These are phyloP conservation scores for Drosophila bunnanda DNA, from an alignment of 2,888 invertebrate species.

Conservation along the genomic window DNA sequence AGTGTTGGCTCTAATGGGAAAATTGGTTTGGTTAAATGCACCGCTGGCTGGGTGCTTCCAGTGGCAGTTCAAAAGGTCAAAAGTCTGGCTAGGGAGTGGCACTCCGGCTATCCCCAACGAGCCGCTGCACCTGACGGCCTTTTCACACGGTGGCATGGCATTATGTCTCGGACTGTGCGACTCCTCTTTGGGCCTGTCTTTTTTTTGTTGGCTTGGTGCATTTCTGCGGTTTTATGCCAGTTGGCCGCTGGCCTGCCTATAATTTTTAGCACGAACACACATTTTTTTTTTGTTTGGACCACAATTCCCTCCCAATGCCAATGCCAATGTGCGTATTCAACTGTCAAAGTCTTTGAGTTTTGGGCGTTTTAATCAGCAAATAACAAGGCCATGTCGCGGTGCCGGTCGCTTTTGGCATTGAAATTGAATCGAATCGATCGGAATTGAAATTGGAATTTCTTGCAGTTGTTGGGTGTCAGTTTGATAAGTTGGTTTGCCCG, in stretches of 20 bases:
- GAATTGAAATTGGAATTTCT: conserved; percentile 81
- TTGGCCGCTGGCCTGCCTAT: conserved; percentile 72
- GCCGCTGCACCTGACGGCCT: conserved; percentile 65
- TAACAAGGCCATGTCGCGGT: conserved; percentile 50
- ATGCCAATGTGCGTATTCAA: conserved; percentile 47
- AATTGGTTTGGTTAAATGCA: conserved; percentile 75
- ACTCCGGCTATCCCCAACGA: conserved; percentile 37
- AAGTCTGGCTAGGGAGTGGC: conserved; percentile 17
- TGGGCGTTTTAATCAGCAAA: conserved; percentile 67
- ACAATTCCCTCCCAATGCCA: conserved; percentile 7
- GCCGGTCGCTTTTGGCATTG: conserved; percentile 17
- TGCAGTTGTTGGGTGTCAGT: conserved; percentile 84
- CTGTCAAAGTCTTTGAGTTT: conserved; percentile 50
- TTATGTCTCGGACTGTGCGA: neutral
- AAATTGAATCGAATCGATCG: conserved; percentile 51
- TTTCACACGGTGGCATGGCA: conserved; percentile 61
- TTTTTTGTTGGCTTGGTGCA: neutral
- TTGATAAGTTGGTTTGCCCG: conserved; percentile 78
- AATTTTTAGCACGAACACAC: conserved; percentile 69
- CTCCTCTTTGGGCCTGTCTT: neutral
- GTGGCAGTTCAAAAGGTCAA: conserved; percentile 21
- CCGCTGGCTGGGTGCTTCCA: conserved; percentile 44
- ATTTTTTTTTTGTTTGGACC: conserved; percentile 10
- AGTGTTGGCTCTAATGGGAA: conserved; percentile 76
- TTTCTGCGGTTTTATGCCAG: conserved; percentile 68